Evolutionary conservation across 2,797 vertebrate genomes (phyloP), one percentile per base, ranked within the genome.

Genomic region (Paguma larvata): DNA sequence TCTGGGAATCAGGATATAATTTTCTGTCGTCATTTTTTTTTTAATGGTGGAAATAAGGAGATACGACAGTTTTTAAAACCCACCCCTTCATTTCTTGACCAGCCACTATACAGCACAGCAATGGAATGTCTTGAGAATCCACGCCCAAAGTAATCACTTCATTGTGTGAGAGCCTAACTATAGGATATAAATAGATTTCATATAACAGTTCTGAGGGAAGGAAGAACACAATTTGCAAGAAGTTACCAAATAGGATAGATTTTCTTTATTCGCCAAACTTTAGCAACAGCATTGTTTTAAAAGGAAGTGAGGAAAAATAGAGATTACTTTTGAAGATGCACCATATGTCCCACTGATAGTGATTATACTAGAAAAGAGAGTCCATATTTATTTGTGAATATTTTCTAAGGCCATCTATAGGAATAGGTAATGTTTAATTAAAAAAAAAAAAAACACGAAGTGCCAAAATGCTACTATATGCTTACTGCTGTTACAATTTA

Each of bases 401-500:
- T 96, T 94, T 97, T 85, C 46, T 85, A 96, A 79, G 77, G 25
- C 25, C 46, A 68, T 84, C 30, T 73, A 34, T 23, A 83, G 67
- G 27, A 68, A 67, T 87, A 23, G 59, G 44, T 96, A 82, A 3
- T 82, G 94, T 97, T 95, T 30, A 96, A 30, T 73, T 73, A 44
- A 73, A 41, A 38, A 13, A 87, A 85, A 85, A 80, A 30, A 62
- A 90, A 91, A 95, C 38, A 73, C 23, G 23, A 92, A n/a, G 44
- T 85, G 78, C 83, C 21, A 92, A 88, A 93, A 94, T 77, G 48
- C 72, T 85, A 12, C 25, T 93, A 65, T 85, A 34, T 96, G 73
- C 62, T 91, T 96, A 80, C 7, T 56, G 38, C 34, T 67, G 63
- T 96, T 96, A 94, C 89, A 95, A 94, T 94, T 96, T 93, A 93